phyloP scores from a whole-genome alignment of 2,113 vertebrate genomes.

The Aegypius monachus region DNA sequence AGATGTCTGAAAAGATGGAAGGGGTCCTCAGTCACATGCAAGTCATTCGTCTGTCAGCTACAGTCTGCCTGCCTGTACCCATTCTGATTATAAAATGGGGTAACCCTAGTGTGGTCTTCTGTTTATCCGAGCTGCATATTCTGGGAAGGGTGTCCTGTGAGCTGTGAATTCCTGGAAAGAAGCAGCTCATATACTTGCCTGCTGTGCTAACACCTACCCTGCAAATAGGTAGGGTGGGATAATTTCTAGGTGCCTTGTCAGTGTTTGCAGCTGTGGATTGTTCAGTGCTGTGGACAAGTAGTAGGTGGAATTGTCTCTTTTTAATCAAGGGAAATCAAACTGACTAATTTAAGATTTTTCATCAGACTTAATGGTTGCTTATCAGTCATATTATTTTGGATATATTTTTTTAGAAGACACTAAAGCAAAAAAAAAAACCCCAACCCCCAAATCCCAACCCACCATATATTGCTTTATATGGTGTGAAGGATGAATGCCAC shows the following conservation, averaged over 20 bases:
- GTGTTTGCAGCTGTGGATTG: neutral
- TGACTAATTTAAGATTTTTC: neutral
- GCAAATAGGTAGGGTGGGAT: neutral
- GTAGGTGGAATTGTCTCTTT: neutral
- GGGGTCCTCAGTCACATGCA: neutral
- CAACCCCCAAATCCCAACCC: neutral
- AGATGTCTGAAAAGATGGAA: neutral
- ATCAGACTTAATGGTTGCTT: neutral
- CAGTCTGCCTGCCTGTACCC: neutral
- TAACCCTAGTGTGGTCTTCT: neutral
- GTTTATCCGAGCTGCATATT: neutral
- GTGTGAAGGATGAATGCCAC: neutral
- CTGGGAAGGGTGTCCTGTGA: neutral
- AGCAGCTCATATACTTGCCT: neutral
- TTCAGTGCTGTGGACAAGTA: neutral
- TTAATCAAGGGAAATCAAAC: neutral
- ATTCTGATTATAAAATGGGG: neutral
- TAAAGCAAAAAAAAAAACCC: neutral
- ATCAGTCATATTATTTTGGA: neutral
- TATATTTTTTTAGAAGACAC: neutral
- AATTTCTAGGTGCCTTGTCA: neutral
- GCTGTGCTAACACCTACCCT: accelerated
- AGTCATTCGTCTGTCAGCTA: neutral
- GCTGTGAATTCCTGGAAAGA: neutral
- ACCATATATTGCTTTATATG: neutral